Percentiles rank a stretch among this genome's conserved stretches.
These are phyloP conservation scores for Semaprochilodus insignis DNA, from an alignment of 2,797 vertebrate genomes.

Conservation along the genomic window DNA sequence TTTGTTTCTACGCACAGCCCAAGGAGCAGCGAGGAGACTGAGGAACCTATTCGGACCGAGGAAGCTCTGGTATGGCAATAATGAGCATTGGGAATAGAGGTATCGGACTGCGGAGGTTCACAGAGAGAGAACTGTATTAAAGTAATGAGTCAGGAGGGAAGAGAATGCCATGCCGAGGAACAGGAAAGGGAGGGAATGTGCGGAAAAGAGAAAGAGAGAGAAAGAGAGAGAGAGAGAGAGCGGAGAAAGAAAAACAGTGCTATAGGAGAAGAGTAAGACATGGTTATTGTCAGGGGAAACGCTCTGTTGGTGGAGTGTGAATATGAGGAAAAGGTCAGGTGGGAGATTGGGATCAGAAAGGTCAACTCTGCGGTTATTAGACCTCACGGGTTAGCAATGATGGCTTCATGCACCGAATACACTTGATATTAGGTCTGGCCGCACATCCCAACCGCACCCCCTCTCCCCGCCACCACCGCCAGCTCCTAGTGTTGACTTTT, in stretches of 20 bases:
- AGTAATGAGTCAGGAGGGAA: constrained; percentile 59
- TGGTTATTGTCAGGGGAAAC: constrained; percentile 45
- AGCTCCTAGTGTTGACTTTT: constrained; percentile 8
- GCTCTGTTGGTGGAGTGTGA: constrained; percentile 44
- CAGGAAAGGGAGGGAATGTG: constrained; percentile 3
- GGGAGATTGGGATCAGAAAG: constrained; percentile 60
- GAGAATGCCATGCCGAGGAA: constrained; percentile 24
- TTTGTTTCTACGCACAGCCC: constrained; percentile 1
- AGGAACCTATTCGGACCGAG: not conserved
- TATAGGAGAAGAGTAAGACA: constrained; percentile 38
- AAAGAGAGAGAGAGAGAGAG: constrained; percentile 14
- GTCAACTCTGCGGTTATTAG: constrained; percentile 58
- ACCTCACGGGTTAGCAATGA: constrained; percentile 38
- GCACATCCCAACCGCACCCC: too few species aligned
- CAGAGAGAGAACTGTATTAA: constrained; percentile 41
- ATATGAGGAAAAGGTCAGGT: constrained; percentile 55
- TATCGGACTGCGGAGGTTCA: constrained; percentile 21
- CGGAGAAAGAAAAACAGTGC: constrained; percentile 32
- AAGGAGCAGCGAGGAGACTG: constrained; percentile 1
- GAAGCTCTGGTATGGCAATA: constrained; percentile 36
- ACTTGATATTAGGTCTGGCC: not conserved
- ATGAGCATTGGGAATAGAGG: constrained; percentile 46
- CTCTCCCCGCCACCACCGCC: not conserved
- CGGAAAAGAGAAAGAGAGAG: constrained; percentile 13
- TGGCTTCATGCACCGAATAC: constrained; percentile 38